phyloP scores from a whole-genome alignment of 35 echinoderm and acorn worm species.

The Ptychodera flava region DNA sequence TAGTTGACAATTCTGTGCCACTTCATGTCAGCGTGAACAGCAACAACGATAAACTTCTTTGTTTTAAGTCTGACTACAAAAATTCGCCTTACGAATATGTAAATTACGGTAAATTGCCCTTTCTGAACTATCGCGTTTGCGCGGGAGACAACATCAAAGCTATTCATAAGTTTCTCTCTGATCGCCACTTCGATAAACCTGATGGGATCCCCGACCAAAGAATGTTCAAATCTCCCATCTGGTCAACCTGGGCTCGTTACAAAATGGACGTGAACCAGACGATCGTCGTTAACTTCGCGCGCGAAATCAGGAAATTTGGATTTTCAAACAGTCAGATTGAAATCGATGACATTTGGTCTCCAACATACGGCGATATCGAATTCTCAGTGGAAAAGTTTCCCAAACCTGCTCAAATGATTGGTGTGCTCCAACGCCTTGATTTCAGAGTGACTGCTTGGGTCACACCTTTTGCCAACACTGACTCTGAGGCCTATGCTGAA shows the following conservation, averaged over 20 bases:
- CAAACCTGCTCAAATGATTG: conserved; percentile 31
- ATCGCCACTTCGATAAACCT: conserved; percentile 45
- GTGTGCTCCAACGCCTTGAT: conserved; percentile 35
- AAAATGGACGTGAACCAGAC: conserved; percentile 38
- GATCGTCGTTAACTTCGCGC: conserved; percentile 24
- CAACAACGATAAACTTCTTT: conserved; percentile 9
- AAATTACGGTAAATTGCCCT: conserved; percentile 21
- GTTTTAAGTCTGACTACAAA: conserved; percentile 23
- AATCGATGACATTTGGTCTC: conserved; percentile 47
- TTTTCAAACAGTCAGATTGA: conserved; percentile 56
- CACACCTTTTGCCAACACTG: conserved; percentile 55
- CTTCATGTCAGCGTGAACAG: conserved; percentile 49
- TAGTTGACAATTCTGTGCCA: conserved; percentile 41
- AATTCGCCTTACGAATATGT: background rate
- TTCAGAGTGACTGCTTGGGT: conserved; percentile 42
- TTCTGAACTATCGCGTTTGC: conserved; percentile 60
- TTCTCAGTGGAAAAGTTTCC: conserved; percentile 53
- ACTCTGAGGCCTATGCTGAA: conserved; percentile 53
- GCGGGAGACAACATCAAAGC: conserved; percentile 39
- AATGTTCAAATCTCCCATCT: conserved; percentile 70
- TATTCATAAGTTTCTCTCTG: conserved; percentile 39
- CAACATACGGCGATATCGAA: conserved; percentile 56
- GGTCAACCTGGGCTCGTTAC: conserved; percentile 63
- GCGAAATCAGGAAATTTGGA: conserved; percentile 39
- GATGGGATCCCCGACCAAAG: conserved; percentile 43